Evolutionary conservation across 2,113 vertebrate genomes (phyloP), one percentile per base, ranked within the genome.

Genomic region (Lipophrys pholis): DNA sequence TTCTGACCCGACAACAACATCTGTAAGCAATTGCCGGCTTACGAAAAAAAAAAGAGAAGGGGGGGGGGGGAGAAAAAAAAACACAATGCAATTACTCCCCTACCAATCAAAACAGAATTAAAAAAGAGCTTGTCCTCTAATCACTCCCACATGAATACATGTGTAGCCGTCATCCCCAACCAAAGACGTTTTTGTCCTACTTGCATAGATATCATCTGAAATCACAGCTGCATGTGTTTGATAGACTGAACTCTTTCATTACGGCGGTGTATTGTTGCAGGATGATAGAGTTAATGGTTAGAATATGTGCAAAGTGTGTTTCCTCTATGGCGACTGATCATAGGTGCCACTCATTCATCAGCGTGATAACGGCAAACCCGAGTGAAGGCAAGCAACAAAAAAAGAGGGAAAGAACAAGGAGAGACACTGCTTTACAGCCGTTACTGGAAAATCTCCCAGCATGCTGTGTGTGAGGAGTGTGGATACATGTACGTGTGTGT

Each of bases 81-180:
- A 82, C 74, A 89, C 73, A 77, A 80, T 72, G 76, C 84, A 92
- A 94, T 92, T 90, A 91, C 86, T 78, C 66, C 87, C 78, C 77
- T 67, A 90, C 87, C 89, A 92, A 92, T 91, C 92, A 93, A 92
- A 93, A 91, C 68, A 87, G 83, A 89, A 91, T 92, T 89, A 92
- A 91, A 87, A 87, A 83, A 89, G 81, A 89, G 79, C 80, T 87
- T 75, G 84, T 90, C 89, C 82, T 90, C 77, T 91, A 93, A 93
- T 93, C 87, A 83, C 85, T 85, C 87, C 89, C 90, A 84, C 71
- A 86, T 91, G 88, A 73, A 81, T 78, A 85, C 87, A 83, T 63
- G 56, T 77, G 41, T 87, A 86, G 48, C 66, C 74, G 45, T 82
- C 78, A 73, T 83, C 64, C 46, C 59, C 46, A 57, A 81, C 79